Evolutionary conservation across 2,888 invertebrate genomes (phyloP), one percentile per base, ranked within the genome.

Genomic region (Eristalis tenax): DNA sequence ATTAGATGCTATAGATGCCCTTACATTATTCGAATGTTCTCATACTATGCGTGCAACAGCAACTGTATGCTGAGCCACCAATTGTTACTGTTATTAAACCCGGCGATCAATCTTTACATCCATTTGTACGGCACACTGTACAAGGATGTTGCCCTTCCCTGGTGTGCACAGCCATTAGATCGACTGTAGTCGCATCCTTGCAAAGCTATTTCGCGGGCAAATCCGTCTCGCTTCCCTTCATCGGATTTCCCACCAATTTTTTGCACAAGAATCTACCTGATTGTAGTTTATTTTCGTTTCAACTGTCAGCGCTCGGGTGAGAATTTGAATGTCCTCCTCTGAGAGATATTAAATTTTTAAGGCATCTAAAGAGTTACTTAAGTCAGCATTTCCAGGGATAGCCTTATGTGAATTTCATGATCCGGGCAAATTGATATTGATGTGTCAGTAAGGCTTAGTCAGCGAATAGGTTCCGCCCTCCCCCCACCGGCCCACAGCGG

Each of bases 341-440:
- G 56, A n/a, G n/a, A n/a, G n/a, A 64, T 69, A 68, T 81, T 81
- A 74, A 81, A 68, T 22, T 74, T n/a, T 75, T 74, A 75, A 75
- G 63, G 63, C 64, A 64, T 59, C 63, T 63, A 38, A 68, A 68
- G 64, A 64, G 57, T 26, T 50, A n/a, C 22, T n/a, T 61, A 5
- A 50, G 23, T n/a, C 26, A 68, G 18, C 61, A 38, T 68, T 56
- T 18, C 18, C n/a, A 18, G 32, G 32, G 56, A 63, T 40, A 56
- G 69, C 68, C 63, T 80, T 69, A 84, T 84, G 63, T 18, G 80
- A 76, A 84, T 84, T 85, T 68, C 26, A 81, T 59, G 73, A 77
- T 35, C 63, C 64, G 23, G 43, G 35, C 73, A 81, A 85, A 85
- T 85, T 81, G 85, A 81, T 69, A 85, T 85, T 81, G 85, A 85